Percentiles rank a stretch among this genome's conserved stretches.
phyloP scores from a whole-genome alignment of 2,797 vertebrate species.

The Tokudaia tokunoshimensis region DNA sequence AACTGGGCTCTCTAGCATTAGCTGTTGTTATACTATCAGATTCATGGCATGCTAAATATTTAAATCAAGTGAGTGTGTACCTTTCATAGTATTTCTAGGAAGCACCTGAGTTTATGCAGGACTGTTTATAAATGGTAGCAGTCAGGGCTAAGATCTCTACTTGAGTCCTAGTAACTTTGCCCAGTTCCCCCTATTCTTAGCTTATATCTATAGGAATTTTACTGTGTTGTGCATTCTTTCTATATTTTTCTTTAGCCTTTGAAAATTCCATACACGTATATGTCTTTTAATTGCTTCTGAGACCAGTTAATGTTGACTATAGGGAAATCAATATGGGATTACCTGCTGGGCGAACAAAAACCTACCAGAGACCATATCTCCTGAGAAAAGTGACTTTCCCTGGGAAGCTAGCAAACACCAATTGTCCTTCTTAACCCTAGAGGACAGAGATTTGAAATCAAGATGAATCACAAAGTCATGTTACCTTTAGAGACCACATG shows the following conservation, averaged over 20 bases:
- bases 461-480: neutral
- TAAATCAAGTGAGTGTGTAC: constrained; percentile 6
- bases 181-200: neutral
- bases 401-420: neutral
- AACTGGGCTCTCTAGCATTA: neutral
- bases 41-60: constrained; percentile 28
- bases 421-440: neutral
- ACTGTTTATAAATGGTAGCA: neutral
- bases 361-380: neutral
- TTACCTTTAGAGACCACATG: neutral
- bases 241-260: neutral
- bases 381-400: neutral
- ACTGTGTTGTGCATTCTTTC: neutral
- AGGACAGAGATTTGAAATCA: neutral
- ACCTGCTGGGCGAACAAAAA: too few relatives aligned
- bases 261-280: neutral
- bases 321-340: neutral
- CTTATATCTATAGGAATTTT: neutral
- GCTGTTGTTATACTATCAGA: neutral
- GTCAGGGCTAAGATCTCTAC: neutral
- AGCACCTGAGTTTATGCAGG: neutral
- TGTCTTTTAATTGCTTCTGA: neutral
- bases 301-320: neutral
- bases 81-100: neutral
- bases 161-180: neutral